Conservation (phyloP, 2,888 invertebrate genomes). For the Euphydryas editha region DNA sequence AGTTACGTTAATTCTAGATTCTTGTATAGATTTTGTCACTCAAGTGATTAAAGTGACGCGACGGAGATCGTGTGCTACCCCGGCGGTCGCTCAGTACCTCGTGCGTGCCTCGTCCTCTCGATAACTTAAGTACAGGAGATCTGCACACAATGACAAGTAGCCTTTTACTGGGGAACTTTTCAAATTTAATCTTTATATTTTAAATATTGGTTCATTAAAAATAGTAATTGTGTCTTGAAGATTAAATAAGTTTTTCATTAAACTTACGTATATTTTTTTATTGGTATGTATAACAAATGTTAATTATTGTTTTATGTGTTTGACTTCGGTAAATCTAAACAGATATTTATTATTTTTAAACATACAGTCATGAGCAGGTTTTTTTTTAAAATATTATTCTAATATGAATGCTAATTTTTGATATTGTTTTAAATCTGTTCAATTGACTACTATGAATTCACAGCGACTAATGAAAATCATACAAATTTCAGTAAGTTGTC, state of each 20-base stretch:
- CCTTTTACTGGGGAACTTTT: conserved; percentile 58
- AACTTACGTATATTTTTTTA: conserved; percentile 11
- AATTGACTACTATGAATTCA: background rate
- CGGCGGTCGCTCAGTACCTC: conserved; percentile 48
- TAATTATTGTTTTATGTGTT: conserved; percentile 6
- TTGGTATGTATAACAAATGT: conserved; percentile 14
- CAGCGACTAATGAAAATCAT: conserved; percentile 27
- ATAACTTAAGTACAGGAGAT: conserved; percentile 75
- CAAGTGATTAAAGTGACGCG: conserved; percentile 55
- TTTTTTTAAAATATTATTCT: conserved; percentile 22
- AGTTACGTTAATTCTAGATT: conserved; percentile 81
- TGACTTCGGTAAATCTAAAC: conserved; percentile 16
- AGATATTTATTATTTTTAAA: conserved; percentile 15
- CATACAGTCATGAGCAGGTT: background rate
- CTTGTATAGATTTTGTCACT: conserved; percentile 67
- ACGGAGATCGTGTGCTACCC: conserved; percentile 37
- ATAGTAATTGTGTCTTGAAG: conserved; percentile 60
- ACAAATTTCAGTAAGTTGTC: conserved; percentile 35
- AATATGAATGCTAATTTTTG: conserved; percentile 13
- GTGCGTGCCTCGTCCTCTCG: conserved; percentile 70
- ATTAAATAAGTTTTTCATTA: conserved; percentile 49
- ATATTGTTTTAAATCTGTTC: conserved; percentile 13
- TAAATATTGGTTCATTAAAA: conserved; percentile 59
- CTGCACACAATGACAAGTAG: conserved; percentile 62
- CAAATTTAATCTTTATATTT: conserved; percentile 62